Conservation (phyloP, 2,113 vertebrate genomes). For the Diphyllodes magnificus region DNA sequence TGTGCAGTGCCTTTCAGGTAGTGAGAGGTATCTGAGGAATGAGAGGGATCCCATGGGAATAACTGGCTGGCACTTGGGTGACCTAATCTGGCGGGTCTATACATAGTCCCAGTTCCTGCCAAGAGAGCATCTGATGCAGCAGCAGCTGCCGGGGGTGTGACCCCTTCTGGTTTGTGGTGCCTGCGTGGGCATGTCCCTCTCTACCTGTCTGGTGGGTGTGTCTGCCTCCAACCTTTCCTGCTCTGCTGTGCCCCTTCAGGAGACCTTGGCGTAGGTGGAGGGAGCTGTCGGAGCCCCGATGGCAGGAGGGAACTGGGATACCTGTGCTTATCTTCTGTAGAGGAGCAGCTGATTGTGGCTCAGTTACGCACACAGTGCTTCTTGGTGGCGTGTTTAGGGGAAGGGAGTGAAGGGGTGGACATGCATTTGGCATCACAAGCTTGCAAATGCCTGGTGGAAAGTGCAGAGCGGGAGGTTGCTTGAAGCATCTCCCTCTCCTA, state of each 20-base stretch:
- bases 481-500: not conserved
- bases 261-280: not conserved
- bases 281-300: not conserved
- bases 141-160: not conserved
- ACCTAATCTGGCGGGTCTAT: not conserved
- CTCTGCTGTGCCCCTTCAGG: not conserved
- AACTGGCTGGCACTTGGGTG: not conserved
- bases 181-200: not conserved
- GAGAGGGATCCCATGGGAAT: not conserved
- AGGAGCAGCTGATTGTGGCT: not conserved
- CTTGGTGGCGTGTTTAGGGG: not conserved
- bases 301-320: not conserved
- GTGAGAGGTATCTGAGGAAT: not conserved
- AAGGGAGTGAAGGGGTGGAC: not conserved
- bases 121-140: not conserved
- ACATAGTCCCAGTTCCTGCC: not conserved
- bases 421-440: not conserved
- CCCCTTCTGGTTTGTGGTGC: not conserved
- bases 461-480: not conserved
- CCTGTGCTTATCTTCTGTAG: not conserved
- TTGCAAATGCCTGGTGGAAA: not conserved
- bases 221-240: not conserved
- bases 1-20: not conserved
- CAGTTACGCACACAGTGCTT: accelerated
- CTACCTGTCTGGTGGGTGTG: not conserved